Conservation (phyloP, 2,797 vertebrate species). For the Staurois parvus region DNA sequence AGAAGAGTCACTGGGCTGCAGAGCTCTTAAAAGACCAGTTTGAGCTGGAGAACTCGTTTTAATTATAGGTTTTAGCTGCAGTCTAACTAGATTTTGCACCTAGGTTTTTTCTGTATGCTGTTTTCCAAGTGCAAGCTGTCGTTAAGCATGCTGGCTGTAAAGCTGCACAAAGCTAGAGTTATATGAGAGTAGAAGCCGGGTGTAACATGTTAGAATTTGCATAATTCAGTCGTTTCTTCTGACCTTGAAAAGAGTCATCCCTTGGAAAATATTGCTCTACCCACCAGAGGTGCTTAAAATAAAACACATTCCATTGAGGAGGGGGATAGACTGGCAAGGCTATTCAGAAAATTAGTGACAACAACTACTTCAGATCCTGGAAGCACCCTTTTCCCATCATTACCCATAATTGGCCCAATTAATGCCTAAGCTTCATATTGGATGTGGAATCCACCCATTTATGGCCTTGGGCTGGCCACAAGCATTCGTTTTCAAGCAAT, state of each 20-base stretch:
- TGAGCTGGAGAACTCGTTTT: constrained; percentile 56
- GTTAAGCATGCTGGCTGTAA: not conserved
- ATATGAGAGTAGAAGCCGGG: not conserved
- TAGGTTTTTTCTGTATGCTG: constrained; percentile 11
- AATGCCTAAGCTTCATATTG: too few species aligned
- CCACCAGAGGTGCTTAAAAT: too few species aligned
- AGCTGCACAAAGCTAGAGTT: not conserved
- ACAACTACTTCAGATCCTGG: too few species aligned
- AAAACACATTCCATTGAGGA: too few species aligned
- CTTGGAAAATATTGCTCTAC: too few species aligned
- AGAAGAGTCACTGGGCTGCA: constrained; percentile 20
- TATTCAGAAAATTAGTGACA: too few species aligned
- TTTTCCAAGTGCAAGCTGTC: constrained; percentile 25
- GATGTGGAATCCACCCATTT: too few species aligned
- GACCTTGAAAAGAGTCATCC: constrained; percentile 7
- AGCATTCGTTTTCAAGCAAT: too few species aligned
- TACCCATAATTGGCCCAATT: too few species aligned
- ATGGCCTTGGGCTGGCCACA: too few species aligned
- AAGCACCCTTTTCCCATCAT: too few species aligned
- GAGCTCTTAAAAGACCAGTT: constrained; percentile 46
- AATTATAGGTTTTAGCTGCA: constrained; percentile 50
- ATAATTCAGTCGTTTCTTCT: not conserved
- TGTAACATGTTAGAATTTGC: constrained; percentile 7
- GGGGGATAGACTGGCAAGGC: too few species aligned
- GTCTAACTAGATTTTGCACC: constrained; percentile 51